These are phyloP conservation scores for Canis aureus DNA, from an alignment of 2,113 vertebrate species.

Conservation along the genomic window DNA sequence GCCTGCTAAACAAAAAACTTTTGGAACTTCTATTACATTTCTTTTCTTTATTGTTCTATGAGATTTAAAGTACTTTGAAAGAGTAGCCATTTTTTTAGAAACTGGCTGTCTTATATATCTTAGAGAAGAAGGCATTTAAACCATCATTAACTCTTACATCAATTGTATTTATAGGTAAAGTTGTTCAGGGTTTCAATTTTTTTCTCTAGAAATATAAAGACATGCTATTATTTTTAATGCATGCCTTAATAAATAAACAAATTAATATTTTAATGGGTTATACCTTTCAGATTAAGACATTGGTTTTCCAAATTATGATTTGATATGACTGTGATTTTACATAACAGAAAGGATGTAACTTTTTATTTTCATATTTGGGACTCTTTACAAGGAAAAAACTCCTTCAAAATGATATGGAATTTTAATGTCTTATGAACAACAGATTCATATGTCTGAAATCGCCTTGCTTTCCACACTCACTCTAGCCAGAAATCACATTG, in stretches of 20 bases:
- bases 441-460: not conserved
- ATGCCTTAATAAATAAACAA: not conserved
- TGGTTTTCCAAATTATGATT: not conserved
- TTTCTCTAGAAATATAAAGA: not conserved
- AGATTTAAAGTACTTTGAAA: conserved; percentile 64
- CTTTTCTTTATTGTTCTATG: conserved; percentile 49
- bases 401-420: not conserved
- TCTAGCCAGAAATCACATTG: not conserved
- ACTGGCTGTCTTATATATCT: not conserved
- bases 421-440: not conserved
- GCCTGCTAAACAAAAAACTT: conserved; percentile 69
- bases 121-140: conserved; percentile 25
- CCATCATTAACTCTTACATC: not conserved
- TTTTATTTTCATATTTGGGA: not conserved
- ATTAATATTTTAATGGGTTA: not conserved
- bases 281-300: not conserved
- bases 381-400: not conserved
- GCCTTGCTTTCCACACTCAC: not conserved
- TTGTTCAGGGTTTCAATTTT: not conserved
- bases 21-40: conserved; percentile 50
- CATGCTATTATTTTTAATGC: not conserved
- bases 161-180: not conserved
- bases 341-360: not conserved
- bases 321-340: not conserved
- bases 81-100: not conserved